Conservation (phyloP, 1,140 invertebrate species). For the Paracyclopina nana region DNA sequence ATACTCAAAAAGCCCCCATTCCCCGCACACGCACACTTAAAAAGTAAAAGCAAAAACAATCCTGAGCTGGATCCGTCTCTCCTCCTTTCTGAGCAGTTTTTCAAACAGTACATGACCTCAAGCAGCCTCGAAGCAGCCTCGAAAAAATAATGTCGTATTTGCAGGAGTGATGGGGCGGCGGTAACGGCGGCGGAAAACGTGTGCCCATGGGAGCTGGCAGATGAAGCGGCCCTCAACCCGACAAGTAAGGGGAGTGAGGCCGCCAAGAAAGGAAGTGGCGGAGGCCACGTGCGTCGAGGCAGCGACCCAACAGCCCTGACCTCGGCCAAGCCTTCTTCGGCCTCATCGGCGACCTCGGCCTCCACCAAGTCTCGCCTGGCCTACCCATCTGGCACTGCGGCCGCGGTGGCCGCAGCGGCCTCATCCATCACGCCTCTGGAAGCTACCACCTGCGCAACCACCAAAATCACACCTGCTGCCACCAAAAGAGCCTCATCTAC, state of each 20-base stretch:
- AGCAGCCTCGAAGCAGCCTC: no score
- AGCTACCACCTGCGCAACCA: no score
- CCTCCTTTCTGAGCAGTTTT: not conserved
- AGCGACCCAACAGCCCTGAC: not conserved
- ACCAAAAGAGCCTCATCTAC: no score
- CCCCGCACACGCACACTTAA: not conserved
- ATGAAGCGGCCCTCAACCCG: not conserved
- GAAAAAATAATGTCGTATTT: not conserved
- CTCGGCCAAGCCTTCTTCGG: not conserved
- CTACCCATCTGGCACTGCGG: not conserved
- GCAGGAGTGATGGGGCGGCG: not conserved
- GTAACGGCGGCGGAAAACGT: not conserved
- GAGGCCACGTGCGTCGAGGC: not conserved
- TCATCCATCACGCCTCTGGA: no score
- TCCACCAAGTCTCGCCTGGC: not conserved
- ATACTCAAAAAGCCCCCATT: not conserved
- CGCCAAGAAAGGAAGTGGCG: not conserved
- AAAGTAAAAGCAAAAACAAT: no score
- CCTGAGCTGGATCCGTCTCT: no score
- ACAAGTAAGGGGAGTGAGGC: not conserved
- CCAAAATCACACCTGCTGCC: no score
- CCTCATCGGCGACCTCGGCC: not conserved
- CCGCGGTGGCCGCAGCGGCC: no score
- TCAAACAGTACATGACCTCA: not conserved
- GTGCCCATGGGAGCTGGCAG: not conserved